Percentiles rank a stretch among this genome's conserved stretches.
Evolutionary conservation across 1,140 invertebrate species (phyloP).

Genomic region (Bombus waltoni): DNA sequence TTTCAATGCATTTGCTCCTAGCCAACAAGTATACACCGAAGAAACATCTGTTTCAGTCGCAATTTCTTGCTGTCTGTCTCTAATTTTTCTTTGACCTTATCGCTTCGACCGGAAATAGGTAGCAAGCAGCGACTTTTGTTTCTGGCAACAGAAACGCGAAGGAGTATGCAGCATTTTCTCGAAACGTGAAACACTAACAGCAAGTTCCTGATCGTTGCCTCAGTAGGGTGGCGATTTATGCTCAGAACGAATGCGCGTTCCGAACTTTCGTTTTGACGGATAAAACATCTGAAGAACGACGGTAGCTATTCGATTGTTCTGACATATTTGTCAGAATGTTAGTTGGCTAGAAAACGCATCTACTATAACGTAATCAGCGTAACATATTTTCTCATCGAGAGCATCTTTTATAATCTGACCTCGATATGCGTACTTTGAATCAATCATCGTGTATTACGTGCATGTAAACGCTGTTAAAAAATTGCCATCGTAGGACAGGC

Average conservation of each 20-base stretch:
- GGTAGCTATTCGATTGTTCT: no score
- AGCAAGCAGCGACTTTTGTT: not conserved
- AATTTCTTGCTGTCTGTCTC: no score
- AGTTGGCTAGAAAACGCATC: not conserved
- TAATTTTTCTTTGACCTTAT: no score
- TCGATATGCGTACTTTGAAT: not conserved
- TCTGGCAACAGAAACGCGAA: not conserved
- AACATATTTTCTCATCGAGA: not conserved
- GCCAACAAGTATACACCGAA: no score
- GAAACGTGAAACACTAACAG: not conserved
- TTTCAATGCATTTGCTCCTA: no score
- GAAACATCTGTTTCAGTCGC: no score
- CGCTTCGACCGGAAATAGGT: no score
- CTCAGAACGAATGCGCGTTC: not conserved
- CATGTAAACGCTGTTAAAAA: slow-evolving; percentile 8
- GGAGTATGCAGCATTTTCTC: no score
- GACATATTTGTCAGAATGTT: not conserved
- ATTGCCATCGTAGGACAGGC: not conserved
- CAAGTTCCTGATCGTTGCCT: not conserved
- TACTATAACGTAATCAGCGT: not conserved
- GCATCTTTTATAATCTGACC: slow-evolving; percentile 18
- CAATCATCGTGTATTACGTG: not conserved
- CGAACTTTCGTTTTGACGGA: no score
- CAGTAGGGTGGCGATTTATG: not conserved
- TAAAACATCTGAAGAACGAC: no score